Percentiles rank a stretch among this genome's conserved stretches.
phyloP scores from a whole-genome alignment of 2,797 vertebrate genomes.

The Onychomys leucogaster region DNA sequence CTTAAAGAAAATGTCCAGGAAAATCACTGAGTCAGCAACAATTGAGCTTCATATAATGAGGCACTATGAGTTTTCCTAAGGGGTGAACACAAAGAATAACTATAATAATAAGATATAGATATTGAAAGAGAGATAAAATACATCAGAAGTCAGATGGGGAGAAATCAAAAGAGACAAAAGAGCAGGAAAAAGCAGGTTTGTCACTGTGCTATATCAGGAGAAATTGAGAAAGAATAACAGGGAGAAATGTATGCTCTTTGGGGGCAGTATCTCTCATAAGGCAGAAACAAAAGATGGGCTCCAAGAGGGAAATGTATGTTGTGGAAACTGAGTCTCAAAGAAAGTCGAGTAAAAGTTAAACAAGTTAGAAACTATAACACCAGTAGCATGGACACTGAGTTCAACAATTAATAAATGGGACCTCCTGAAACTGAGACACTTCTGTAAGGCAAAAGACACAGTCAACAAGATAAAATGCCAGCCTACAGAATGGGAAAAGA shows the following conservation, averaged over 20 bases:
- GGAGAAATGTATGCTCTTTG: not conserved
- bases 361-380: too few species aligned
- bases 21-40: not conserved
- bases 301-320: not conserved
- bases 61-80: not conserved
- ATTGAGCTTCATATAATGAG: not conserved
- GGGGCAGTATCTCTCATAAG: not conserved
- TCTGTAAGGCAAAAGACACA: too few species aligned
- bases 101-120: not conserved
- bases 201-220: accelerated
- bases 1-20: not conserved
- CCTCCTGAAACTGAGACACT: too few species aligned
- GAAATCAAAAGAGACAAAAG: not conserved
- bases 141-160: not conserved
- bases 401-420: too few species aligned
- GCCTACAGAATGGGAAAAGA: too few species aligned
- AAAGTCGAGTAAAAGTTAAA: not conserved
- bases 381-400: too few species aligned
- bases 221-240: not conserved
- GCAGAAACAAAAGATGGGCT: not conserved
- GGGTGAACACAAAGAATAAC: not conserved
- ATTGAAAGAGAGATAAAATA: not conserved
- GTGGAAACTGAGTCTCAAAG: not conserved
- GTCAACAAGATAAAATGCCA: too few species aligned
- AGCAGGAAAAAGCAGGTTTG: not conserved